Conservation (phyloP, 2,113 vertebrate species). For the Callopanchax toddi region DNA sequence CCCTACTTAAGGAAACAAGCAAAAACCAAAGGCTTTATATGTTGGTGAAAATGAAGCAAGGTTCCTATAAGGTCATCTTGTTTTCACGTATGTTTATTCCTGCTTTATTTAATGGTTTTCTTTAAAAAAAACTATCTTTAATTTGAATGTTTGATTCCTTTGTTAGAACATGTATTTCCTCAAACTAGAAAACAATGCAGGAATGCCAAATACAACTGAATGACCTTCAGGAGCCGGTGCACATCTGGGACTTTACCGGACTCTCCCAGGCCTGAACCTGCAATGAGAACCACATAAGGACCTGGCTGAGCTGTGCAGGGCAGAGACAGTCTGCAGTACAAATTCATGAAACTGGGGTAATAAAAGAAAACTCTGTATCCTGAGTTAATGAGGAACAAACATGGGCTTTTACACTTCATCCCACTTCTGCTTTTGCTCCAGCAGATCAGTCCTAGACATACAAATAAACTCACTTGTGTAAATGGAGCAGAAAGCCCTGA, state of each 20-base stretch:
- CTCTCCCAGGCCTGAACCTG: slow-evolving; percentile 25
- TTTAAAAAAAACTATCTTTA: no score
- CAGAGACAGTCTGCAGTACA: slow-evolving; percentile 1
- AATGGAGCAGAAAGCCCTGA: slow-evolving; percentile 58
- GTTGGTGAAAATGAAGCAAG: no score
- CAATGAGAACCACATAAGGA: slow-evolving; percentile 59
- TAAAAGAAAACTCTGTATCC: slow-evolving; percentile 18
- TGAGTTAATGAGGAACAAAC: slow-evolving; percentile 24
- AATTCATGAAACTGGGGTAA: slow-evolving; percentile 16
- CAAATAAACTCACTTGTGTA: slow-evolving; percentile 54
- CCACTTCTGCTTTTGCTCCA: slow-evolving; percentile 2
- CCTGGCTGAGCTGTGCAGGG: slow-evolving; percentile 20
- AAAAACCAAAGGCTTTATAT: no score
- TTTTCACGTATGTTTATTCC: no score
- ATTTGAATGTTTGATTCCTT: neutral
- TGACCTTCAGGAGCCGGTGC: slow-evolving; percentile 32
- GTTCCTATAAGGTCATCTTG: no score
- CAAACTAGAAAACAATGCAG: neutral
- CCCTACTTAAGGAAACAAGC: no score
- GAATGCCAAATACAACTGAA: slow-evolving; percentile 37
- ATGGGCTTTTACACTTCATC: neutral
- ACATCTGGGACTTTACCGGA: slow-evolving; percentile 5
- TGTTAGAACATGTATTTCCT: slow-evolving; percentile 7
- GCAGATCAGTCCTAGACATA: slow-evolving; percentile 38
- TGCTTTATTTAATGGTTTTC: no score